These are phyloP conservation scores for Patella caerulea DNA, from an alignment of 2,888 invertebrate genomes.

Conservation along the genomic window DNA sequence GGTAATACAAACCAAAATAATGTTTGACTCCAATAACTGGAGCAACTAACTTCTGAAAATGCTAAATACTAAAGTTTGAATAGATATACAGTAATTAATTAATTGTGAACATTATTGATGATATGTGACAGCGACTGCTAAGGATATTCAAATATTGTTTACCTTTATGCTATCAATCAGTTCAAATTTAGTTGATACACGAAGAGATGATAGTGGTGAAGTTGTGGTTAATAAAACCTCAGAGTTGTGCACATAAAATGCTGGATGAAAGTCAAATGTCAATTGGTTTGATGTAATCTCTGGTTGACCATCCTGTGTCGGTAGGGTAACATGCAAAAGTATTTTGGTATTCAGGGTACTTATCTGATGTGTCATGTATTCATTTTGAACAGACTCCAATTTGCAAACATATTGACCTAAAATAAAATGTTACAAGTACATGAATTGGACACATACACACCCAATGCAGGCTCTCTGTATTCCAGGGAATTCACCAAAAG, in stretches of 20 bases:
- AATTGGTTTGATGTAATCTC: slow-evolving; percentile 50
- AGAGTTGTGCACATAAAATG: slow-evolving; percentile 61
- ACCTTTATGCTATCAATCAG: slow-evolving; percentile 60
- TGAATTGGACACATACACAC: too few species aligned
- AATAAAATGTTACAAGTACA: slow-evolving; percentile 14
- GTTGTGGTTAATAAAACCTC: slow-evolving; percentile 62
- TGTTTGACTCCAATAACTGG: too few species aligned
- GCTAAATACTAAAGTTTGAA: too few species aligned
- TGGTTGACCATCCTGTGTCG: slow-evolving; percentile 50
- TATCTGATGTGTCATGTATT: slow-evolving; percentile 39
- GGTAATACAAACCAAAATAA: too few species aligned
- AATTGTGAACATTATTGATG: too few species aligned
- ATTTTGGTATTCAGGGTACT: slow-evolving; percentile 53
- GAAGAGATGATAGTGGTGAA: slow-evolving; percentile 51
- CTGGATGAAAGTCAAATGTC: slow-evolving; percentile 60
- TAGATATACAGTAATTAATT: too few species aligned
- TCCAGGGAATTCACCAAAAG: too few species aligned
- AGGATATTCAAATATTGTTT: too few species aligned
- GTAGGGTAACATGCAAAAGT: slow-evolving; percentile 46
- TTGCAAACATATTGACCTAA: slow-evolving; percentile 60
- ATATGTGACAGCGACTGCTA: too few species aligned
- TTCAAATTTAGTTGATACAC: slow-evolving; percentile 48
- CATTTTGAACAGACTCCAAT: slow-evolving; percentile 34
- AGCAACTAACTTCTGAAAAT: too few species aligned
- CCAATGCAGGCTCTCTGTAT: too few species aligned